Evolutionary conservation across 2,113 vertebrate genomes (phyloP), one percentile per base, ranked within the genome.

Genomic region (Tragelaphus strepsiceros): DNA sequence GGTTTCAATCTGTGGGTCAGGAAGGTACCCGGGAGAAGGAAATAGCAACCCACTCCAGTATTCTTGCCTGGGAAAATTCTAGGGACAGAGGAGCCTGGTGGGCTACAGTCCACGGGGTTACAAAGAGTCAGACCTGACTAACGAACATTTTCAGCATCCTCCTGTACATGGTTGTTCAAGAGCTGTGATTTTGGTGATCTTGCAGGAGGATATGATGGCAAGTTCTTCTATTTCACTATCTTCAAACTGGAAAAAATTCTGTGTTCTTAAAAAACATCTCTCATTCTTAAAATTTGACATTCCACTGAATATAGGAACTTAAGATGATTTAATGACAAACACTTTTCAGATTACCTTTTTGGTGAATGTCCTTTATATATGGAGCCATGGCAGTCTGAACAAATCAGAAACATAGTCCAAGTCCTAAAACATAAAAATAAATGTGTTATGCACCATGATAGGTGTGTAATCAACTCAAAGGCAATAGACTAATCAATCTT

Each of bases 291-390:
- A 95, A 77, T 56, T 28, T 93, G 53, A 92, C 6, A 80, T 54
- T 43, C 43, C 9, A 35, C 43, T 53, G 46, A 91, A 86, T 77
- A 56, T 4, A 88, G 58, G 19, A 88, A 95, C 46, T 49, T 90
- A 87, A 22, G 62, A 54, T 88, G 22, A 84, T 30, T 59, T 61
- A 84, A 39, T 56, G 32, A 67, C 11, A 97, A 61, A 74, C 30
- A 43, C 10, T 67, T 90, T 85, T 80, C 39, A 53, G 6, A 98
- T 6, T 98, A 99, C 99, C 99, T 99, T 99, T 99, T 93, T 98
- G 98, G 94, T 99, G 98, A 98, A 99, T 99, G 90, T 99, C 99
- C 49, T 99, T 99, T 89, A 99, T 99, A 95, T 99, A 99, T 0
- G 99, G 99, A 91, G 99, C 99, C 96, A 99, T 97, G 15, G 99